Conservation (phyloP, 2,888 invertebrate species). For the Drosophila niveifrons region DNA sequence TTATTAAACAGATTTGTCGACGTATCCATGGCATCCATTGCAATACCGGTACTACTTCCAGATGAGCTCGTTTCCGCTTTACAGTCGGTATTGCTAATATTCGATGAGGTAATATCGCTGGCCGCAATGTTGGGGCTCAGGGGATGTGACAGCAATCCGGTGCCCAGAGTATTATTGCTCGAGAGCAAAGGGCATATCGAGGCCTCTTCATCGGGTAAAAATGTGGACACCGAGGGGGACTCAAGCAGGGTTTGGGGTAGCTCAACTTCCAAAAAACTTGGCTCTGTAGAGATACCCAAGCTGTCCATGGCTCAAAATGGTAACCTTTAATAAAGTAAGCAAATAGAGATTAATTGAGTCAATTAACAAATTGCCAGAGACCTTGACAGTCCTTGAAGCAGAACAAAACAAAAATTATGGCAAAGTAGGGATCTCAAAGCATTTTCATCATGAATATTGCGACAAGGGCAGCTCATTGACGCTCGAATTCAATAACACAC, state of each 20-base stretch:
- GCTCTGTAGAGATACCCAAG: constrained; percentile 84
- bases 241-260: constrained; percentile 81
- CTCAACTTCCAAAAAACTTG: constrained; percentile 82
- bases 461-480: constrained; percentile 3
- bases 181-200: constrained; percentile 89
- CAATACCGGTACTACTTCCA: constrained; percentile 84
- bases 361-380: constrained; percentile 1
- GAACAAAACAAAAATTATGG: neutral
- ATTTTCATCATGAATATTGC: neutral
- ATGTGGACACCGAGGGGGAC: constrained; percentile 84
- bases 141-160: constrained; percentile 87
- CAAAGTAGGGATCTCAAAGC: neutral
- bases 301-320: constrained; percentile 37
- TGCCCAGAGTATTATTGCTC: constrained; percentile 88
- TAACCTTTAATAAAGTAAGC: constrained; percentile 3
- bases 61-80: constrained; percentile 83
- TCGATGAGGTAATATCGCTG: constrained; percentile 84
- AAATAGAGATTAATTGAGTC: neutral
- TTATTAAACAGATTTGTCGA: constrained; percentile 80
- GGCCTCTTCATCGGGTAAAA: constrained; percentile 87
- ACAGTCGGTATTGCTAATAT: constrained; percentile 69
- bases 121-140: constrained; percentile 87
- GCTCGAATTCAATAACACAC: constrained; percentile 10
- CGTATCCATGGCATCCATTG: constrained; percentile 81
- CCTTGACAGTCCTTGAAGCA: constrained; percentile 22